A percentile compares a stretch with the other conserved stretches of the same genome.
These are phyloP conservation scores for Magallana ariakensis DNA, from an alignment of 1,140 invertebrate genomes.

Conservation along the genomic window DNA sequence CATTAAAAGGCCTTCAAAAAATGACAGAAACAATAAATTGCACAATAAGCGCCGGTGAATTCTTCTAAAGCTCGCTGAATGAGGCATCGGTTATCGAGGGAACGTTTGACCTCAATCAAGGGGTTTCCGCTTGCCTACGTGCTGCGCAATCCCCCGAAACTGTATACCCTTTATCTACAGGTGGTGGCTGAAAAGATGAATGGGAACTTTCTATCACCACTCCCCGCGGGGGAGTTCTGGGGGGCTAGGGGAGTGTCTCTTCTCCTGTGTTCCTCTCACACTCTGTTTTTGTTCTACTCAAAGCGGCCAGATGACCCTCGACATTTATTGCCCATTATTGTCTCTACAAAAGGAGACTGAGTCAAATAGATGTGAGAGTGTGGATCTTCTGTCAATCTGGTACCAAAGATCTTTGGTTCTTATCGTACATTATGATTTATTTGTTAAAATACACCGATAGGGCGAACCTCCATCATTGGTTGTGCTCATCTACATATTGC, in stretches of 20 bases:
- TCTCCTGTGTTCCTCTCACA: not conserved
- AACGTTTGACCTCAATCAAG: not conserved
- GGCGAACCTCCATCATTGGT: too few species aligned
- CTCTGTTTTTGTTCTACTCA: not conserved
- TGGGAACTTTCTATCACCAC: not conserved
- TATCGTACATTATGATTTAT: too few species aligned
- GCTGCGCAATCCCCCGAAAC: not conserved
- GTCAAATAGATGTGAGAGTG: too few species aligned
- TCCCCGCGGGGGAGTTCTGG: not conserved
- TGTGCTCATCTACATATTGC: too few species aligned
- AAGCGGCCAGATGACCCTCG: not conserved
- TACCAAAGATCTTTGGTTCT: too few species aligned
- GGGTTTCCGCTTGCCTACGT: not conserved
- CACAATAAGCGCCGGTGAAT: too few species aligned
- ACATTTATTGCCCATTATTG: not conserved
- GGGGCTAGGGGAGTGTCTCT: not conserved
- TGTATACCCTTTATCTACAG: conserved; percentile 12
- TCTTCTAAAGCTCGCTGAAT: too few species aligned
- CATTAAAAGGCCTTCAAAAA: too few species aligned
- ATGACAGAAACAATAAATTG: too few species aligned
- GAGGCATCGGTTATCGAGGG: not conserved
- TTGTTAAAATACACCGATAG: too few species aligned
- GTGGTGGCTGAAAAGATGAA: conserved; percentile 10
- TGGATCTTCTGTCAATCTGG: too few species aligned
- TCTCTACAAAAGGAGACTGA: not conserved